Conservation (phyloP, 2,113 vertebrate species). For the Dipodomys spectabilis region DNA sequence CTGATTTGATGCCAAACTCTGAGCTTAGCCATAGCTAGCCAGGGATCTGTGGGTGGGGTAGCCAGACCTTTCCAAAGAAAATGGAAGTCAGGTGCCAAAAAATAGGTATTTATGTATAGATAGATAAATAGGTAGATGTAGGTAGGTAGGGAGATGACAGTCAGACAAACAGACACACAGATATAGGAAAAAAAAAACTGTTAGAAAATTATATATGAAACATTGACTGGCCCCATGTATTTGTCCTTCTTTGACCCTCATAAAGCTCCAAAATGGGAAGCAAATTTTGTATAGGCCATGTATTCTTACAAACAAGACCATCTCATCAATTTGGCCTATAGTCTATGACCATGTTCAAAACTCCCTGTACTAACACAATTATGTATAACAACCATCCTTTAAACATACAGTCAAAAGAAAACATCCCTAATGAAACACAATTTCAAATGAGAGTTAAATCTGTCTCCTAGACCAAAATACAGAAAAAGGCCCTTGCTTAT, state of each 20-base stretch:
- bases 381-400: slow-evolving; percentile 65
- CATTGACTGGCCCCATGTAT: not conserved
- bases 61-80: not conserved
- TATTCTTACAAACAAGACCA: not conserved
- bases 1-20: not conserved
- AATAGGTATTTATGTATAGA: too few relatives aligned
- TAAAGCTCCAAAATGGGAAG: slow-evolving; percentile 27
- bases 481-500: slow-evolving; percentile 74
- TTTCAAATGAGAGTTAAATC: slow-evolving; percentile 78
- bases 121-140: not conserved
- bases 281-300: not conserved
- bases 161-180: not conserved
- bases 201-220: not conserved
- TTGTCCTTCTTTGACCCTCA: not conserved
- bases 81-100: not conserved
- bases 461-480: slow-evolving; percentile 77
- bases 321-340: slow-evolving; percentile 6
- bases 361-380: slow-evolving; percentile 2
- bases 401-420: slow-evolving; percentile 67
- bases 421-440: slow-evolving; percentile 75
- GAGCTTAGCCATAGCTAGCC: not conserved
- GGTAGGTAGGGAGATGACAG: not conserved
- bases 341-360: slow-evolving; percentile 21
- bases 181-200: not conserved
- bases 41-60: not conserved